Base-by-base conservation (phyloP, 2,888 invertebrate species). In the Notocelia uddmanniana region DNA sequence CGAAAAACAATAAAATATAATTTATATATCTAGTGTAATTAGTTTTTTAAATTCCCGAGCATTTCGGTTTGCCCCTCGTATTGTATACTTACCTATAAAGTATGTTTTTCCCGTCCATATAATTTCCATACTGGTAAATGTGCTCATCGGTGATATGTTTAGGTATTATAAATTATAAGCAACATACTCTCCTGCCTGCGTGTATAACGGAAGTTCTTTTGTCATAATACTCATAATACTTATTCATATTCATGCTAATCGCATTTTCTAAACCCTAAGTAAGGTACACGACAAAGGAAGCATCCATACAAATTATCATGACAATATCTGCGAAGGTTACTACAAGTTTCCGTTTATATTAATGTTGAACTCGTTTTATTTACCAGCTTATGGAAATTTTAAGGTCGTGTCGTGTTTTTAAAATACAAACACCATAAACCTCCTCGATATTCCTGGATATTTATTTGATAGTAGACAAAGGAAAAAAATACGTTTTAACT, bases 261-360 rank as follows among this genome's bases (percentile, higher is more conserved):
- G 26, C 21, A 60, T 59, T 72, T 60, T 67, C 64, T 50, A 68
- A 57, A 57, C 62, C 54, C 59, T 41, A 58, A 73, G 70, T 71
- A 68, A 75, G 68, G 64, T 74, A 72, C 66, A 60, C 60, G 19
- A 76, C 69, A 75, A 74, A 73, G 74, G 68, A 68, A 74, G 73
- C 68, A 57, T 19, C 26, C 60, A 50, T 58, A 73, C 60, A 26
- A 77, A 83, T 83, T 83, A 83, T 74, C 81, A 82, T 81, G 79
- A 83, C 77, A 83, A 84, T 83, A 80, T 79, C 74, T 66, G 68
- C 66, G 76, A 81, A 80, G 79, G 81, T 78, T 76, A 78, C 73
- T 79, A 81, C 80, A 82, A 78, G 77, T 77, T 78, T 76, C 74
- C 75, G 67, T 69, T 74, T 68, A 68, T 70, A 69, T 55, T 45